Percentiles rank a stretch among this genome's conserved stretches.
Conservation (phyloP, 92 coral and sea anemone species). For the Muricea muricata region DNA sequence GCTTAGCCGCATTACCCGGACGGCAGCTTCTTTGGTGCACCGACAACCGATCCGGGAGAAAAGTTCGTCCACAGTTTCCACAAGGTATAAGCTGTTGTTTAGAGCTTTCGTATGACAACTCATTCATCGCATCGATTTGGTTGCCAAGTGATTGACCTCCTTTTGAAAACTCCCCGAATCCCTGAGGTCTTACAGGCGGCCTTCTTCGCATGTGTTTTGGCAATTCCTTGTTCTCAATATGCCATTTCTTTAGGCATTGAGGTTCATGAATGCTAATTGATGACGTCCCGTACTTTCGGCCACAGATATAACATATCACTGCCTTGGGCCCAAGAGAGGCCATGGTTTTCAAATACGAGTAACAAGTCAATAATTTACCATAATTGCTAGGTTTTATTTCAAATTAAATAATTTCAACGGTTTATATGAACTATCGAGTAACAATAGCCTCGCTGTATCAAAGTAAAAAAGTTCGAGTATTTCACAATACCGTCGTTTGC, state of each 20-base stretch:
- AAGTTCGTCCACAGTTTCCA: slow-evolving; percentile 94
- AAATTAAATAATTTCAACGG: not conserved
- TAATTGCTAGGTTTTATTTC: not conserved
- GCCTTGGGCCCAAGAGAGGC: slow-evolving; percentile 83
- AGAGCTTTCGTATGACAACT: slow-evolving; percentile 84
- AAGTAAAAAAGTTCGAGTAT: not conserved
- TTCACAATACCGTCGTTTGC: not conserved
- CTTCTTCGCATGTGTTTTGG: slow-evolving; percentile 83
- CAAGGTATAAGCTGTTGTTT: slow-evolving; percentile 87
- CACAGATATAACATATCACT: slow-evolving; percentile 93
- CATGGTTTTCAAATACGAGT: slow-evolving; percentile 35
- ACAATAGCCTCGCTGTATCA: not conserved
- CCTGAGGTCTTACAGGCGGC: slow-evolving; percentile 83
- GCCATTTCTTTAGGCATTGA: slow-evolving; percentile 97
- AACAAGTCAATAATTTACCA: not conserved
- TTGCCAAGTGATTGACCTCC: slow-evolving; percentile 70
- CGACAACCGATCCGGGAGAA: slow-evolving; percentile 88
- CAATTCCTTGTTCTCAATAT: slow-evolving; percentile 84
- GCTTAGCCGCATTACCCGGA: slow-evolving; percentile 77
- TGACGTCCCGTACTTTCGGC: slow-evolving; percentile 93
- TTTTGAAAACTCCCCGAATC: slow-evolving; percentile 63
- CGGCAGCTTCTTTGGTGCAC: slow-evolving; percentile 94
- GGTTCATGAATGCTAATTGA: slow-evolving; percentile 88
- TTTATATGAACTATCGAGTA: no score
- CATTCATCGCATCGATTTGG: slow-evolving; percentile 92